Evolutionary conservation across 23 tunicate genomes (phyloP), one percentile per base, ranked within the genome.

Genomic region (Botrylloides violaceus): DNA sequence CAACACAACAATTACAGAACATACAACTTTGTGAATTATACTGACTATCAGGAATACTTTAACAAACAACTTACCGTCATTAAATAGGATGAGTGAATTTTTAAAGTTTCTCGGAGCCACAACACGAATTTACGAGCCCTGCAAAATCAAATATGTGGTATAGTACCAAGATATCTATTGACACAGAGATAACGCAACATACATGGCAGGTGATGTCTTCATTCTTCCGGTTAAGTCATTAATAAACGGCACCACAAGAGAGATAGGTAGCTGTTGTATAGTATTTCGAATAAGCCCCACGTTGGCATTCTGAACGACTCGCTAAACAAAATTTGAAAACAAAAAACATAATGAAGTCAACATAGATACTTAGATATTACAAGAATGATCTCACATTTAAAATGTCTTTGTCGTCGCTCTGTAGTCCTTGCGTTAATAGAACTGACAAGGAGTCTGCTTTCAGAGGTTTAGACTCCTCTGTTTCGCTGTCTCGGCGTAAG

Each of bases 21-120:
- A n/a, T n/a, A n/a, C n/a, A n/a, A n/a, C n/a, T n/a, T n/a, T n/a
- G n/a, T n/a, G n/a, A n/a, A n/a, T n/a, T n/a, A n/a, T n/a, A n/a
- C n/a, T n/a, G n/a, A n/a, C n/a, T n/a, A n/a, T n/a, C n/a, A n/a
- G n/a, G n/a, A n/a, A n/a, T n/a, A n/a, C n/a, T n/a, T n/a, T n/a
- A n/a, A n/a, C n/a, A n/a, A n/a, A n/a, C n/a, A n/a, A 24, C 96
- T 81, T 58, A 88, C 96, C 58, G 87, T 81, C 78, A 83, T 88
- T 22, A 88, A 59, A 73, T 76, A 88, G 7, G 96, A 81, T 4
- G 96, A 66, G 33, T 88, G 96, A 27, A 49, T 35, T 33, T 58
- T 72, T 34, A 88, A 64, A 26, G 83, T 72, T 4, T 77, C 49
- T 77, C 77, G 73, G 0, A 81, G 21, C 96, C 96, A 88, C 73